Base-by-base conservation (phyloP, 1,140 invertebrate species). In the Ceratina australensis region DNA sequence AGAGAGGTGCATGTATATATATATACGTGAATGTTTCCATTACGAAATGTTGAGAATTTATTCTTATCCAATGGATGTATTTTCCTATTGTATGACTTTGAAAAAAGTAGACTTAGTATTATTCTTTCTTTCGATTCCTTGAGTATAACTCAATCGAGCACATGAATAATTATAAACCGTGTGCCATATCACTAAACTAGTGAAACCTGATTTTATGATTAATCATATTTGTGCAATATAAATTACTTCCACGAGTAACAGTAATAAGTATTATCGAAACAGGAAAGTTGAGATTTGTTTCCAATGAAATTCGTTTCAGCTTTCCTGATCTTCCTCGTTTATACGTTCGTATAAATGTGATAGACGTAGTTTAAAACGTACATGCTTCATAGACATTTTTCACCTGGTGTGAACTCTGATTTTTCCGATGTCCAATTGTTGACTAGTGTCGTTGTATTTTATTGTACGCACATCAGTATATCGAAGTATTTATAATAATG, bases 151-250 rank as follows among this genome's bases (percentile, higher is more conserved):
- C 66, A 50, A 54, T 68, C 16, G 5, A 68, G 13, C 24, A 61
- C 13, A 67, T 47, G 50, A 50, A 28, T 76, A 76, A 26, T 56
- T 68, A 56, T 49, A 47, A 52, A 71, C 3, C 68, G 1, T 47
- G 15, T 72, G 24, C 22, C 50, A 18, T 52, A 18, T 15, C 50
- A 15, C 50, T 13, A 52, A 52, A 52, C 50, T 52, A 13, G 12
- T 18, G 50, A 52, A 52, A 52, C 50, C 50, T 10, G 12, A 57
- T 2, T 26, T 61, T 63, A 49, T 68, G 10, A 33, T 69, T 64
- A 64, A 72, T 78, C 60, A 49, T 78, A 57, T 64, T 72, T 63
- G 60, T 78, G 68, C 59, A 72, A 57, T 72, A 78, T 68, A 73
- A 69, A 77, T 72, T 28, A 47, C 65, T 65, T 20, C 7, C 47